Evolutionary conservation across 2,113 vertebrate species (phyloP), one percentile per base, ranked within the genome.

Genomic region (Cinclus mexicanus): DNA sequence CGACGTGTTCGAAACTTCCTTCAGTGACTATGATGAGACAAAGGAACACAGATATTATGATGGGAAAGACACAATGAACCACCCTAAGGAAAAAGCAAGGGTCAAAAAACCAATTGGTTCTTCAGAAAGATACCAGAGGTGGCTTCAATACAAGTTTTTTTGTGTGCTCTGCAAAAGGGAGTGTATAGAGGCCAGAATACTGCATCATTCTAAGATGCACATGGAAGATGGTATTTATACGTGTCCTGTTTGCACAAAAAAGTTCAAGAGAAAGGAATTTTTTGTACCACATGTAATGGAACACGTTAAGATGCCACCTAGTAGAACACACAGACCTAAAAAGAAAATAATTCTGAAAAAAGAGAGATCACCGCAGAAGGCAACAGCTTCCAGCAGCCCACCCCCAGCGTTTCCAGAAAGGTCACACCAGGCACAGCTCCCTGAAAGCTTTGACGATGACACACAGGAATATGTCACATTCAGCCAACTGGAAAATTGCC

Each of bases 181-280:
- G 44, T 98, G 99, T 83, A 98, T 98, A 92, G 99, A 99, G 85
- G 97, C 98, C 44, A 98, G 99, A 89, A 98, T 99, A 82, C 93
- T 99, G 87, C 99, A 99, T 96, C 99, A 99, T 97, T 99, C 99
- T 24, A 99, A 98, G 97, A 99, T 99, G 98, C 99, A 99, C 28
- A 97, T 98, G 95, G 97, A 98, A 88, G 98, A 99, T 55, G 98
- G 98, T 24, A 70, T 98, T 95, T 99, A 99, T 78, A 99, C 98
- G 0, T 99, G 99, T 93, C 99, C 99, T 0, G 97, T 99, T 69
- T 99, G 99, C 94, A 97, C 99, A 90, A 98, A 98, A 89, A 98
- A 98, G 65, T 99, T 99, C 89, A 98, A 98, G 87, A 98, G 97
- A 92, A 98, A 99, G 93, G 98, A 99, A 67, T 96, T 99, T 33